Evolutionary conservation across 2,888 invertebrate species (phyloP).

Genomic region (Mayetiola destructor): DNA sequence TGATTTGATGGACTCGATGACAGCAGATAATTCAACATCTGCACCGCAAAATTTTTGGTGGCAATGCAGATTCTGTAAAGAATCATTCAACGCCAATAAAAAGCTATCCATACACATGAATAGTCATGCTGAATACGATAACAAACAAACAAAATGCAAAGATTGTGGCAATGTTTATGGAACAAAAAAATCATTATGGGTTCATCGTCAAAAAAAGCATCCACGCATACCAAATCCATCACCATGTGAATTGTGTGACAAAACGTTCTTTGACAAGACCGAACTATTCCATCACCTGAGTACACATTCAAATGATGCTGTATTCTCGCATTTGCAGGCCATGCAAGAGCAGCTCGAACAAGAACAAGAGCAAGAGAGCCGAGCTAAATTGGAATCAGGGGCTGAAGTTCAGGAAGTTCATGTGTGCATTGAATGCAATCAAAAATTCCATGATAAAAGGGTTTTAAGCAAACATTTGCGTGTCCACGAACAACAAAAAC

Average conservation of each 20-base stretch:
- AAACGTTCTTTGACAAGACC: constrained; percentile 33
- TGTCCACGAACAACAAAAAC: constrained; percentile 30
- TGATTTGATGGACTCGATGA: constrained; percentile 17
- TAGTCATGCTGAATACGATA: constrained; percentile 34
- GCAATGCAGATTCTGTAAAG: constrained; percentile 35
- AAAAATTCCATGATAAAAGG: constrained; percentile 33
- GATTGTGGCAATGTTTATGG: constrained; percentile 36
- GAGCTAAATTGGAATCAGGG: constrained; percentile 18
- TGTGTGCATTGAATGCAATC: constrained; percentile 30
- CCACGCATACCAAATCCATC: constrained; percentile 33
- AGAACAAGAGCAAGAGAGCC: constrained; percentile 18
- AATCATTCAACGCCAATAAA: constrained; percentile 35
- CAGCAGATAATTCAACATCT: constrained; percentile 15
- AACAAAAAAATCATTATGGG: constrained; percentile 35
- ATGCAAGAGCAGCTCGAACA: neutral
- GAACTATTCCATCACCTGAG: constrained; percentile 32
- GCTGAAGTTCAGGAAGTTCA: constrained; percentile 11
- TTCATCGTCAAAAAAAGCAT: constrained; percentile 36
- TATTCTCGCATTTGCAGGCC: constrained; percentile 12
- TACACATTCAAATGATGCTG: constrained; percentile 18
- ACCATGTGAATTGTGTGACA: constrained; percentile 32
- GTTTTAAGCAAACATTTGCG: constrained; percentile 33
- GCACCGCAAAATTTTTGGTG: constrained; percentile 28
- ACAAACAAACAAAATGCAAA: constrained; percentile 35
- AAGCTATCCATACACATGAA: constrained; percentile 35